Base-by-base conservation (phyloP, 1,140 invertebrate species). In the Eufriesea mexicana region DNA sequence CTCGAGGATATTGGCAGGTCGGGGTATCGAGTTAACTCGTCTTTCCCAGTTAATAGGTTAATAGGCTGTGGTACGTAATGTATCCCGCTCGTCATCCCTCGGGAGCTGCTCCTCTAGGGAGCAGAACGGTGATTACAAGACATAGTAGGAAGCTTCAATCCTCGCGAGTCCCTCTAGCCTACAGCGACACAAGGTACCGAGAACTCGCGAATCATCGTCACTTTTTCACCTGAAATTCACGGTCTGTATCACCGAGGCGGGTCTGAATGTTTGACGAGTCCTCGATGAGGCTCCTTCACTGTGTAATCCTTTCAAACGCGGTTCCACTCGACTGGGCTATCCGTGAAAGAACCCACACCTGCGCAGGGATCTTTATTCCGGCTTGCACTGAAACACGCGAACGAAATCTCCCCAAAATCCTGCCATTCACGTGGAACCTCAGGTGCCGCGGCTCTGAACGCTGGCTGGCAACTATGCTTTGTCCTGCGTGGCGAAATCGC, bases 371-470 rank as follows among this genome's bases (percentile, higher is more conserved):
- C 35, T 35, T 35, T 35, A 35, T 35, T 35, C 35, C 4, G 4
- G 1, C 35, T 35, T 35, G 35, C 35, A n/a, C n/a, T n/a, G n/a
- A n/a, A n/a, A n/a, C n/a, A 51, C 49, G 14, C 1, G 49, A 51
- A 14, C 12, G 12, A 51, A 14, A 51, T 49, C 14, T 4, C 49
- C 12, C 14, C 14, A 0, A 14, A 49, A 49, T 49, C 14, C 47
- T 10, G 5, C 2, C 12, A 2, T 51, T 35, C 35, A 35, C 5
- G n/a, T 4, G 12, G 2, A 28, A 6, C 2, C 59, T 28, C 59
- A 14, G 59, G 16, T 2, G 6, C 16, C 1, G 0, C 5, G 0
- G 14, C 14, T 1, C 14, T n/a, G n/a, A n/a, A 2, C 5, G 2
- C 23, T 12, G 12, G 2, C 28, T 42, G 42, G 12, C 42, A 67